Conservation (phyloP, 2,797 vertebrate genomes). For the Bothrops alternatus region DNA sequence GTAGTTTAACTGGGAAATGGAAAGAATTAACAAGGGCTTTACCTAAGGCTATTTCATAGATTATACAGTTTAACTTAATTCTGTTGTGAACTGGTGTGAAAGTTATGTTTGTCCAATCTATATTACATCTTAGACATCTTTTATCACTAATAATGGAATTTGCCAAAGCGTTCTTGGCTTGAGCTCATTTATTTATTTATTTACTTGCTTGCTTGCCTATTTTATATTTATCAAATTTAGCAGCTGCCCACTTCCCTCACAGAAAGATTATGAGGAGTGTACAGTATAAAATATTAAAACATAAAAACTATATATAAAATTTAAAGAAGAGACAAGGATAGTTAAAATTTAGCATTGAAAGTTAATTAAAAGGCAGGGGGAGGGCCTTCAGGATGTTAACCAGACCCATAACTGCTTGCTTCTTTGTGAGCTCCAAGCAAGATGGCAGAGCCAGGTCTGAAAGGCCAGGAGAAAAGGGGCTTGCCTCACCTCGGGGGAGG, state of each 20-base stretch:
- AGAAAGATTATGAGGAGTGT: neutral
- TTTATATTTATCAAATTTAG: neutral
- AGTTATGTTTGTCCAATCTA: neutral
- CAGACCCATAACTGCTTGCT: neutral
- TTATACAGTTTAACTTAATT: neutral
- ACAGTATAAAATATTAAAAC: neutral
- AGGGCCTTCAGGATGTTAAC: neutral
- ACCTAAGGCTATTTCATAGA: neutral
- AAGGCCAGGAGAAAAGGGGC: neutral
- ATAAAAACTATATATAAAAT: neutral
- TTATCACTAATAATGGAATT: conserved; percentile 34
- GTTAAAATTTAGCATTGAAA: neutral
- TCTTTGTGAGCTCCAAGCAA: neutral
- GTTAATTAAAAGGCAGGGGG: neutral
- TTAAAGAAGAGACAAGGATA: neutral
- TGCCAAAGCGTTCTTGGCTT: neutral
- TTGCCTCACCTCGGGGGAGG: neutral
- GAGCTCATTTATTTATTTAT: neutral
- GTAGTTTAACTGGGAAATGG: neutral
- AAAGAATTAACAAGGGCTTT: neutral
- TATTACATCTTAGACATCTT: conserved; percentile 11
- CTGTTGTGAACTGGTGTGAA: neutral
- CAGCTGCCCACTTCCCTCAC: neutral
- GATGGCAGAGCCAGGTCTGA: neutral
- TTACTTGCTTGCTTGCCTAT: too few relatives aligned